These are phyloP conservation scores for Prolemur simus DNA, from an alignment of 2,113 vertebrate species.

Conservation along the genomic window DNA sequence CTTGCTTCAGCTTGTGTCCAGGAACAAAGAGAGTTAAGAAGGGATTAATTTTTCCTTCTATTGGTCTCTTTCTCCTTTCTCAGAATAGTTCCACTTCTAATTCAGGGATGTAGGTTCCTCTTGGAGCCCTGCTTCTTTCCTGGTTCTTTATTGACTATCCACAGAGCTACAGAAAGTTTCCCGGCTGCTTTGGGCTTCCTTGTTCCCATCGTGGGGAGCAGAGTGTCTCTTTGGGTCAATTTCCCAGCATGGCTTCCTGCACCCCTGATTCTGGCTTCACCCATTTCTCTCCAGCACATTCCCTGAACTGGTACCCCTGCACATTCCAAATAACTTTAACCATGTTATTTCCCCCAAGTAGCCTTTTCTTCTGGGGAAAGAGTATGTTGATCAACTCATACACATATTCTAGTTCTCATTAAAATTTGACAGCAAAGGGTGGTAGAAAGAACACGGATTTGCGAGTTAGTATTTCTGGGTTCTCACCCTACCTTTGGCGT, in stretches of 20 bases:
- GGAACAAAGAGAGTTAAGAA: constrained; percentile 61
- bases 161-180: background rate
- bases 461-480: background rate
- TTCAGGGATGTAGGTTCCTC: background rate
- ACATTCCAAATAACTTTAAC: background rate
- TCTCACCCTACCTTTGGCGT: background rate
- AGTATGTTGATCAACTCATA: background rate
- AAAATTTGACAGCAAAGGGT: background rate
- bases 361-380: constrained; percentile 10
- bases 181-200: background rate
- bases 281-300: background rate
- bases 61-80: constrained; percentile 52
- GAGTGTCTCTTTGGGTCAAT: background rate
- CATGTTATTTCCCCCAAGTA: background rate
- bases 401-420: background rate
- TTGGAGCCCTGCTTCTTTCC: background rate
- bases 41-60: constrained; percentile 50
- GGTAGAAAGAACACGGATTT: background rate
- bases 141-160: background rate
- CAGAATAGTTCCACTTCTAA: constrained; percentile 50
- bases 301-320: background rate
- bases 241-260: background rate
- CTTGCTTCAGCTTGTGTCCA: constrained; percentile 44
- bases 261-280: background rate
- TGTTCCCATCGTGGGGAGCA: accelerated